Base-by-base conservation (phyloP, 2,113 vertebrate genomes). In the Micromys minutus region DNA sequence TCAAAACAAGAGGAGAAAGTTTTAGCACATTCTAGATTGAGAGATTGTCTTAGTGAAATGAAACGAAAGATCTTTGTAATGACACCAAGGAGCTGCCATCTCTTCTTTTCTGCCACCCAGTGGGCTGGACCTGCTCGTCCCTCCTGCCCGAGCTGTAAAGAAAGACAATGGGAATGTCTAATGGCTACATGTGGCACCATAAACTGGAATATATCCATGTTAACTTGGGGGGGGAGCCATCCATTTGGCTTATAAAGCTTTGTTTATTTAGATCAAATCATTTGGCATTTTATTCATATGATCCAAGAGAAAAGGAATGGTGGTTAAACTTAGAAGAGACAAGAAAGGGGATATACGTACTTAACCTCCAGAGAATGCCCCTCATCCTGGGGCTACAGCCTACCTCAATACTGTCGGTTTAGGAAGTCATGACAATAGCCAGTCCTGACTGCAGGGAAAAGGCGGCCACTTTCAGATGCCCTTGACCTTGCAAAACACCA, bases 241-340 rank as follows among this genome's bases (percentile, higher is more conserved):
- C 45, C 12, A 65, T 65, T 83, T 86, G 45, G 24, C 75, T 87
- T 88, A 71, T 59, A 94, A 94, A 88, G 24, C 3, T 76, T 89
- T 83, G 15, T 71, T 94, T 93, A 36, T 74, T 89, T 74, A 57
- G 36, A 80, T 76, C n/a, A 92, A 95, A 59, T 59, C 9, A 87
- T n/a, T 90, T 95, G 86, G 85, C 4, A 83, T 92, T 80, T 90
- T 59, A 90, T 71, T 94, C 57, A 86, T 52, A 85, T 76, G 72
- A 90, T 67, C 63, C 45, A 90, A 92, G 45, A 84, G 71, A 90
- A 89, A 92, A 71, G n/a, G 15, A 4, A 50, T 36, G 5, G 34
- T 93, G 74, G 67, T 76, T 76, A 83, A 87, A 94, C 65, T 22
- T 86, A 87, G 87, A 96, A 90, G 90, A 4, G 42, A 79, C 5